Percentiles rank a stretch among this genome's conserved stretches.
These are phyloP conservation scores for Cylas formicarius DNA, from an alignment of 1,140 invertebrate genomes.

Conservation along the genomic window DNA sequence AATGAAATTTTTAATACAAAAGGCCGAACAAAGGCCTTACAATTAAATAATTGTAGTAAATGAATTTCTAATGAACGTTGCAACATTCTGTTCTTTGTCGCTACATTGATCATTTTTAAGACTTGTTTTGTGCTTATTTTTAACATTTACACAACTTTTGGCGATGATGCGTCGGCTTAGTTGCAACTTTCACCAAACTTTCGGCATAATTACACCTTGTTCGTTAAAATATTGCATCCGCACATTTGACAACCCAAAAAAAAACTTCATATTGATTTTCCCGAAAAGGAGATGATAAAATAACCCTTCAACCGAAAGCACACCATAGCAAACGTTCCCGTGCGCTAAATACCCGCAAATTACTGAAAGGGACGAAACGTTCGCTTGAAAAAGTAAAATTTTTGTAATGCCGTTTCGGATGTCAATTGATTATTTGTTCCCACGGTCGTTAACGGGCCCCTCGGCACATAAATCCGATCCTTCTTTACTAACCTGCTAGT, in stretches of 20 bases:
- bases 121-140: constrained; percentile 1
- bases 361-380: constrained; percentile 6
- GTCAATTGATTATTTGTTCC: not conserved
- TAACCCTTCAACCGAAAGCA: not conserved
- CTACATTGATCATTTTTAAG: not conserved
- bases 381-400: constrained; percentile 17
- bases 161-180: too few species aligned
- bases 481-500: constrained; percentile 71
- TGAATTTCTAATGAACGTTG: constrained; percentile 18
- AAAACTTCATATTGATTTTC: constrained; percentile 14
- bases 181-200: too few species aligned
- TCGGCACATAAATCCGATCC: too few species aligned
- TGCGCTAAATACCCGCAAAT: too few species aligned
- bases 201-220: too few species aligned
- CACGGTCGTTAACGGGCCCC: too few species aligned
- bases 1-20: not conserved
- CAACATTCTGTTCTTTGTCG: constrained; percentile 6
- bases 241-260: constrained; percentile 12
- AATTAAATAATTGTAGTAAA: too few species aligned
- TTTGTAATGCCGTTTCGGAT: constrained; percentile 18
- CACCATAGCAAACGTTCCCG: too few species aligned
- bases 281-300: too few species aligned
- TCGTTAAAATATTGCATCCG: not conserved
- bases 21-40: not conserved
- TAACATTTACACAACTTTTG: not conserved